Percentiles rank a stretch among this genome's conserved stretches.
Evolutionary conservation across 92 coral and sea anemone genomes (phyloP).

Genomic region (Zoanthus gigantus): DNA sequence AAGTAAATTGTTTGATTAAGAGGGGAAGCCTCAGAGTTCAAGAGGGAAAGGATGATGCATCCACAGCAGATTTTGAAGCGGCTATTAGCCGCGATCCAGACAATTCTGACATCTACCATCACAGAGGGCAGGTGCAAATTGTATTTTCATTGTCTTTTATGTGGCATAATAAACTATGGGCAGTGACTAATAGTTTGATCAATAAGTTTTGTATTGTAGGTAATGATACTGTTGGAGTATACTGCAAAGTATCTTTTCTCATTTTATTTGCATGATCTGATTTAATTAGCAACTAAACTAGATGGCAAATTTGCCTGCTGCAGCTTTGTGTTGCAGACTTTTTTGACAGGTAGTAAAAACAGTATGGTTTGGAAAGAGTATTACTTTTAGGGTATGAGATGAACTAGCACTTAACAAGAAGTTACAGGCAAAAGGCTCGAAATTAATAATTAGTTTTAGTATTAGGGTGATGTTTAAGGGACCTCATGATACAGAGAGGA

Average conservation of each 20-base stretch:
- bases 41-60: slow-evolving; percentile 65
- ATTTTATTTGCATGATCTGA: neutral
- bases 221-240: too few relatives aligned
- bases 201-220: too few relatives aligned
- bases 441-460: too few relatives aligned
- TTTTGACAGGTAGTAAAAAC: too few relatives aligned
- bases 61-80: slow-evolving; percentile 76
- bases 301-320: too few relatives aligned
- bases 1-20: slow-evolving; percentile 90
- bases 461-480: too few relatives aligned
- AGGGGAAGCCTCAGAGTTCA: slow-evolving; percentile 86
- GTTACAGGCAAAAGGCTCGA: too few relatives aligned
- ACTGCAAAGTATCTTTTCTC: neutral
- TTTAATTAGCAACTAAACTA: too few relatives aligned
- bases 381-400: neutral
- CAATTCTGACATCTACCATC: slow-evolving; percentile 95
- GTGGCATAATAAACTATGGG: neutral
- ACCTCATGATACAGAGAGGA: too few relatives aligned
- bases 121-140: slow-evolving; percentile 86
- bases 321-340: too few relatives aligned
- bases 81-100: slow-evolving; percentile 86
- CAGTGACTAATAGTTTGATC: too few relatives aligned
- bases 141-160: neutral
- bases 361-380: neutral
- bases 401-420: too few relatives aligned